Evolutionary conservation across 2,888 invertebrate species (phyloP).

Genomic region (Enoplolaimus lenunculus): DNA sequence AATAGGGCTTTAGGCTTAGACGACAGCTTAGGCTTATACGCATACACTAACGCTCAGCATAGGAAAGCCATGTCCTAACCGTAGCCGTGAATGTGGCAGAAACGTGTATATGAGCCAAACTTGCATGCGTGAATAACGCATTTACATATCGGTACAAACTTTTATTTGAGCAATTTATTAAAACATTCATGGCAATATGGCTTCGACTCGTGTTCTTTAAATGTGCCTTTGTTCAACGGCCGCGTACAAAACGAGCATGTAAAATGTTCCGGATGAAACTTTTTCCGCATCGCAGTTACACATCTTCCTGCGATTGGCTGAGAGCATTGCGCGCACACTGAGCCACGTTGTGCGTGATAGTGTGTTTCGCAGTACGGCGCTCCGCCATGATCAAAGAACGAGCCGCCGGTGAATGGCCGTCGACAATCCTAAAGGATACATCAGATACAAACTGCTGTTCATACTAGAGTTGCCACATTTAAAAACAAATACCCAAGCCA

Average conservation of each 20-base stretch:
- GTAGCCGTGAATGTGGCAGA: too few relatives aligned
- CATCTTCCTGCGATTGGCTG: conserved; percentile 78
- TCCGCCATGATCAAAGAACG: conserved; percentile 96
- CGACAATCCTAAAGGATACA: conserved; percentile 68
- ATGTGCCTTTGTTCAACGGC: conserved; percentile 94
- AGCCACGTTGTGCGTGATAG: conserved; percentile 90
- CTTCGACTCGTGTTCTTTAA: conserved; percentile 96
- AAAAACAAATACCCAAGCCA: too few relatives aligned
- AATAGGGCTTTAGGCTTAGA: too few relatives aligned
- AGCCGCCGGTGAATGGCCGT: conserved; percentile 86
- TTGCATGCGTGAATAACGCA: too few relatives aligned
- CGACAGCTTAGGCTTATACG: too few relatives aligned
- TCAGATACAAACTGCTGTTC: background rate
- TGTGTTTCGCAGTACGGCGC: conserved; percentile 96
- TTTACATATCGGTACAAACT: too few relatives aligned
- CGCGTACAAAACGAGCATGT: conserved; percentile 97
- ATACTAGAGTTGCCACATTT: too few relatives aligned
- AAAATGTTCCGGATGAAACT: conserved; percentile 98
- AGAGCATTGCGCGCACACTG: conserved; percentile 90
- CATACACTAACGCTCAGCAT: too few relatives aligned
- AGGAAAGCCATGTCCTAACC: too few relatives aligned
- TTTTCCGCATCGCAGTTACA: conserved; percentile 96
- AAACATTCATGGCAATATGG: conserved; percentile 97
- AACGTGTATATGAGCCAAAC: too few relatives aligned
- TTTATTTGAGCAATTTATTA: conserved; percentile 78